These are phyloP conservation scores for Limnephilus lunatus DNA, from an alignment of 2,888 invertebrate genomes.

Conservation along the genomic window DNA sequence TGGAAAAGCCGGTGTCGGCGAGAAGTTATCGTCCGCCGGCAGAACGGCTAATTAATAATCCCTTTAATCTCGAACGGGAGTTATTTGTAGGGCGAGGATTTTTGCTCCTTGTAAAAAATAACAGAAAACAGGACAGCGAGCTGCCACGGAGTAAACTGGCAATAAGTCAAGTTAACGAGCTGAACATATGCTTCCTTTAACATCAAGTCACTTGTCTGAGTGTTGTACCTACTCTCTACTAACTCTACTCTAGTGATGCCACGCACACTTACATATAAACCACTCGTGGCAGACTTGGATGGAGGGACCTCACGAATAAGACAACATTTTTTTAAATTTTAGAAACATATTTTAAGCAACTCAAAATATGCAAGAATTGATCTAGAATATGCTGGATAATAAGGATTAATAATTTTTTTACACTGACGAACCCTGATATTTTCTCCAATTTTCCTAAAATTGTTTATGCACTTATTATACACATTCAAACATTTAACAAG, in stretches of 20 bases:
- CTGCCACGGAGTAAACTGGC: slow-evolving; percentile 59
- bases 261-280: neutral
- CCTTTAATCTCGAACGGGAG: slow-evolving; percentile 57
- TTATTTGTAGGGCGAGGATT: slow-evolving; percentile 44
- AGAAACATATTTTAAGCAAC: neutral
- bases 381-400: too few species aligned
- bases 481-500: neutral
- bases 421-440: too few species aligned
- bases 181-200: slow-evolving; percentile 59
- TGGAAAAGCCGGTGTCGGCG: slow-evolving; percentile 33
- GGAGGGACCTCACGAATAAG: neutral
- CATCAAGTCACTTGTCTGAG: slow-evolving; percentile 29
- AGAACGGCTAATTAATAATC: slow-evolving; percentile 62
- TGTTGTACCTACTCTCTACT: neutral
- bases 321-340: neutral
- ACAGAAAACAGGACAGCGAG: slow-evolving; percentile 58
- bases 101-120: slow-evolving; percentile 57
- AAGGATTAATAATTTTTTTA: too few species aligned
- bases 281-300: neutral
- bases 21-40: slow-evolving; percentile 60
- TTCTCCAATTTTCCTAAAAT: too few species aligned
- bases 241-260: slow-evolving; percentile 31
- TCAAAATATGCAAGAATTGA: too few species aligned
- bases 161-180: slow-evolving; percentile 64
- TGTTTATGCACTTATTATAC: neutral